Conservation (phyloP, 2,888 invertebrate genomes). For the Linnaemya tessellans region DNA sequence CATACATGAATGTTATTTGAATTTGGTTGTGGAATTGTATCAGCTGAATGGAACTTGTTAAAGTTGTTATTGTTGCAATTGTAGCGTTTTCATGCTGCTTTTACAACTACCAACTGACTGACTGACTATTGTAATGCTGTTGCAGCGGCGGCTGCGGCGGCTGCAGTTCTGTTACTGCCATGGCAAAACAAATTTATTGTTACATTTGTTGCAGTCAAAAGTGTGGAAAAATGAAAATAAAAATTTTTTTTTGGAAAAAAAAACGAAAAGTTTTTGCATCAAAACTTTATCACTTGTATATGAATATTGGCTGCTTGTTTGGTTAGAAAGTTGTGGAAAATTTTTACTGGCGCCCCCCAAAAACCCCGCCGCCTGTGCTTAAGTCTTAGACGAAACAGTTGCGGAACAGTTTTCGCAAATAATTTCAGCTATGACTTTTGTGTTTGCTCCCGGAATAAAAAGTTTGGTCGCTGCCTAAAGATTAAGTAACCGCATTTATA, state of each 20-base stretch:
- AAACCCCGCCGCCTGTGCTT: neutral
- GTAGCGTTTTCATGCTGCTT: conserved; percentile 54
- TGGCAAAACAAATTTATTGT: conserved; percentile 63
- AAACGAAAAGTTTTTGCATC: conserved; percentile 64
- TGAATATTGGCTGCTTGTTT: conserved; percentile 64
- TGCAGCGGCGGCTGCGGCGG: conserved; percentile 11
- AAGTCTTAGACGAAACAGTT: conserved; percentile 11
- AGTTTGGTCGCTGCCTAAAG: conserved; percentile 49
- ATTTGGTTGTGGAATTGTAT: conserved; percentile 52
- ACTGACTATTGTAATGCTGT: neutral
- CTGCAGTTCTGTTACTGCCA: conserved; percentile 29
- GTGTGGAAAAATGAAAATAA: conserved; percentile 62
- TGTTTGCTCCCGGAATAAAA: conserved; percentile 41
- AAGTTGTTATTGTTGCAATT: conserved; percentile 52
- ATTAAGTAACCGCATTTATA: conserved; percentile 65
- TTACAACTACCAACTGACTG: conserved; percentile 25
- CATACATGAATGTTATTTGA: conserved; percentile 57
- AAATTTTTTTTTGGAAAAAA: neutral
- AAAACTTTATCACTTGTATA: conserved; percentile 70
- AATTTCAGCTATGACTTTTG: conserved; percentile 46
- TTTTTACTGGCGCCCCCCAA: conserved; percentile 2
- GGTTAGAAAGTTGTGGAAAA: conserved; percentile 57
- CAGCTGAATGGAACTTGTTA: conserved; percentile 7
- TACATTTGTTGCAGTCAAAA: conserved; percentile 71
- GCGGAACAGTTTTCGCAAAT: conserved; percentile 15